Conservation (phyloP, 2,888 invertebrate species). For the Leucozona laternaria region DNA sequence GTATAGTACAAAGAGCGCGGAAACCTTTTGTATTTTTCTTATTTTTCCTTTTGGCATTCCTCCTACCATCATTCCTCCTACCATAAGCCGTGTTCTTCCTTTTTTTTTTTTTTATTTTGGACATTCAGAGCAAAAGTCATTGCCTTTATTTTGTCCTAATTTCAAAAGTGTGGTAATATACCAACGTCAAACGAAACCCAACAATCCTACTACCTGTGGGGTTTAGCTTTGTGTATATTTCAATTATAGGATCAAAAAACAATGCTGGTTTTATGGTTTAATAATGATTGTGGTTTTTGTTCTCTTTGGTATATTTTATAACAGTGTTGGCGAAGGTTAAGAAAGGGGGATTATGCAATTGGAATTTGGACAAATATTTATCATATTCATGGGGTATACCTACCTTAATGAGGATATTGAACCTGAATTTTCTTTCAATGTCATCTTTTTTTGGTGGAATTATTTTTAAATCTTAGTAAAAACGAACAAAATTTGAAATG, state of each 20-base stretch:
- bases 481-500: not conserved
- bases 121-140: constrained; percentile 69
- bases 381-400: not conserved
- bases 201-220: constrained; percentile 18
- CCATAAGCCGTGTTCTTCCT: constrained; percentile 32
- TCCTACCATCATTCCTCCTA: constrained; percentile 44
- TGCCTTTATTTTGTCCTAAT: constrained; percentile 73
- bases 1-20: constrained; percentile 52
- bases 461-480: not conserved
- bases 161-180: constrained; percentile 58
- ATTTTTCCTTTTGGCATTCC: constrained; percentile 55
- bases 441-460: not conserved
- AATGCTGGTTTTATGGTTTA: constrained; percentile 53
- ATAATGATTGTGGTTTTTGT: constrained; percentile 13
- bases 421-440: not conserved
- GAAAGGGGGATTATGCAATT: not conserved
- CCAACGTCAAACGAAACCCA: not conserved
- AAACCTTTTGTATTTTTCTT: constrained; percentile 72
- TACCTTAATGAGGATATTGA: not conserved
- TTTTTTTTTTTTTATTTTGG: constrained; percentile 60
- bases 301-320: not conserved
- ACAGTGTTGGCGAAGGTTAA: not conserved
- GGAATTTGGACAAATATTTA: not conserved
- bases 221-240: constrained; percentile 41
- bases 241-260: constrained; percentile 50